Conservation (phyloP, 2,113 vertebrate genomes). For the Tylochromis polylepis region DNA sequence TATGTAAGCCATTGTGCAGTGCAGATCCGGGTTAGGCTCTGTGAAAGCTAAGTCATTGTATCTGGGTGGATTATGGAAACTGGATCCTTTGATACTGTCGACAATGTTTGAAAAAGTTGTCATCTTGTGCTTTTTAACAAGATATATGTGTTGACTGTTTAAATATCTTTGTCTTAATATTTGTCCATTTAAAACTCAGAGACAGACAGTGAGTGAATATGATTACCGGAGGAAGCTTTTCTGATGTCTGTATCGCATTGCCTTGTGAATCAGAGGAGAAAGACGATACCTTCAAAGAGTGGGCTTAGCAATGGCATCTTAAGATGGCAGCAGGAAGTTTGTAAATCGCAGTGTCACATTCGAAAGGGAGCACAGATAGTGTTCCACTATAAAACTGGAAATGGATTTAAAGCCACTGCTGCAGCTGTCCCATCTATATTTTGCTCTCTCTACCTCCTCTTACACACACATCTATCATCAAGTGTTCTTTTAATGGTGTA, state of each 20-base stretch:
- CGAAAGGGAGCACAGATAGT: conserved; percentile 49
- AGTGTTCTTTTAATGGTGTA: conserved; percentile 56
- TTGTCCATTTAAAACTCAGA: conserved; percentile 32
- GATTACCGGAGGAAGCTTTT: conserved; percentile 29
- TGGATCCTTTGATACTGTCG: conserved; percentile 35
- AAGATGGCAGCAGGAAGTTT: conserved; percentile 66
- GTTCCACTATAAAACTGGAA: conserved; percentile 71
- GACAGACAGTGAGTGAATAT: conserved; percentile 28
- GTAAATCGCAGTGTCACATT: conserved; percentile 60
- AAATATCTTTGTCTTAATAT: conserved; percentile 52
- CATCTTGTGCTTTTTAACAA: conserved; percentile 53
- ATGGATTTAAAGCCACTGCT: conserved; percentile 46
- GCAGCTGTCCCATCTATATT: conserved; percentile 65
- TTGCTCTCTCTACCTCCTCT: conserved; percentile 17
- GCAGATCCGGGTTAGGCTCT: conserved; percentile 8
- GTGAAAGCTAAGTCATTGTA: conserved; percentile 37
- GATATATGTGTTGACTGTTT: conserved; percentile 46
- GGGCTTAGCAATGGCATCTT: conserved; percentile 59
- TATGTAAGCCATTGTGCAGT: not conserved
- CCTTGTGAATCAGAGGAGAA: conserved; percentile 57
- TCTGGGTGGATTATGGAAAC: conserved; percentile 41
- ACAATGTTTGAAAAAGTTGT: conserved; percentile 22
- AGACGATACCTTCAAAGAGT: conserved; percentile 62
- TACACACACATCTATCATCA: conserved; percentile 49
- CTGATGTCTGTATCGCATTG: conserved; percentile 55